These are phyloP conservation scores for Oncorhynchus mykiss DNA, from an alignment of 2,113 vertebrate species.

Conservation along the genomic window DNA sequence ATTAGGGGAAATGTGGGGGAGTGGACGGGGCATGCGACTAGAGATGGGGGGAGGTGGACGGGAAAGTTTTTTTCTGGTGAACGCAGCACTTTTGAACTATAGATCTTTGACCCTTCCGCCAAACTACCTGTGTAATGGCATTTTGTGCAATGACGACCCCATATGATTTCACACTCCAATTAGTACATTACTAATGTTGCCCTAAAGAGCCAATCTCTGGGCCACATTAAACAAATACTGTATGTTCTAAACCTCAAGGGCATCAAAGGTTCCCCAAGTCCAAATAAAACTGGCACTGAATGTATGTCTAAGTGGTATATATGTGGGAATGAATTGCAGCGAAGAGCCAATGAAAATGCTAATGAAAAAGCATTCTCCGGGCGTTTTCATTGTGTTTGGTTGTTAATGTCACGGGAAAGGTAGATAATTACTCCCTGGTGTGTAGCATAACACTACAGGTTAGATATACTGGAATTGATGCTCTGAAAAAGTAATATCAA, in stretches of 20 bases:
- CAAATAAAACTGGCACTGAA: neutral
- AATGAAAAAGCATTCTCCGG: neutral
- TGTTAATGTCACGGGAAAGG: neutral
- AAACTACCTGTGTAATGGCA: constrained; percentile 51
- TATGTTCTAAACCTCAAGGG: constrained; percentile 17
- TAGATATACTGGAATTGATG: neutral
- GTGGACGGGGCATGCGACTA: constrained; percentile 50
- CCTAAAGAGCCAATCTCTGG: constrained; percentile 23
- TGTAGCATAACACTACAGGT: neutral
- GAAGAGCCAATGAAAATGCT: neutral
- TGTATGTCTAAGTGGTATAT: neutral
- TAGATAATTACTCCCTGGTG: neutral
- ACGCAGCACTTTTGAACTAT: constrained; percentile 61
- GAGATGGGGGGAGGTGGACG: constrained; percentile 24
- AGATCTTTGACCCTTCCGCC: constrained; percentile 61
- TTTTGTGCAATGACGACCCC: constrained; percentile 45
- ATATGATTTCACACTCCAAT: constrained; percentile 66
- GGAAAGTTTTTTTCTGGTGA: constrained; percentile 47
- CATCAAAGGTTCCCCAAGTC: constrained; percentile 10
- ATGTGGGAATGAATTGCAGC: neutral
- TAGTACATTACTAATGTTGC: constrained; percentile 60
- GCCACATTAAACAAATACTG: constrained; percentile 35
- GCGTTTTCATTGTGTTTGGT: neutral
- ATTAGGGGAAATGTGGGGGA: constrained; percentile 59
- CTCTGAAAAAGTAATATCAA: neutral